Evolutionary conservation across 2,797 vertebrate genomes (phyloP).

Genomic region (Erethizon dorsatum): DNA sequence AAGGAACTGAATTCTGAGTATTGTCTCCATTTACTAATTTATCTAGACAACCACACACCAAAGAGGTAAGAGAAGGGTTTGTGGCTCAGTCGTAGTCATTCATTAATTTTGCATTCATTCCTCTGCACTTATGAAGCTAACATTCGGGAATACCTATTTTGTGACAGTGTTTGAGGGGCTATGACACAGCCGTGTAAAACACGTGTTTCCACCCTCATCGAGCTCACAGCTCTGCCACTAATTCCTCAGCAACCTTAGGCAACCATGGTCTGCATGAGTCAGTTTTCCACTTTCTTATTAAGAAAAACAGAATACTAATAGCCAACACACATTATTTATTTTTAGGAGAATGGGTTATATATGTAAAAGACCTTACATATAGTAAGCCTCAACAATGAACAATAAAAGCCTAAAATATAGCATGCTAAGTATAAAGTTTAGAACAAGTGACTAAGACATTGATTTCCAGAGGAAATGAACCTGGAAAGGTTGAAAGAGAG

Average conservation of each 20-base stretch:
- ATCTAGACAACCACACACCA: not conserved
- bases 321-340: not conserved
- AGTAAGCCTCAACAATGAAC: not conserved
- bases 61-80: not conserved
- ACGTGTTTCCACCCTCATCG: not conserved
- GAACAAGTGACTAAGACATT: constrained; percentile 3
- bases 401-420: constrained; percentile 27
- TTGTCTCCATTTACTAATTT: not conserved
- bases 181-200: not conserved
- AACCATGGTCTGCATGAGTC: not conserved
- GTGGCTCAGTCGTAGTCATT: not conserved
- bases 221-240: not conserved
- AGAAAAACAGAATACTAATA: not conserved
- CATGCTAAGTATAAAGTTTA: not conserved
- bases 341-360: not conserved
- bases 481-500: not conserved
- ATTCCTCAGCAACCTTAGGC: too few relatives aligned
- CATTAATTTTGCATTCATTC: not conserved
- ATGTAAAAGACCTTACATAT: not conserved
- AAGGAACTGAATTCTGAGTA: not conserved
- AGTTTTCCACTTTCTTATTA: not conserved
- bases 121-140: not conserved
- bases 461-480: not conserved
- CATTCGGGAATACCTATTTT: not conserved
- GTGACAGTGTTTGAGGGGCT: not conserved